Evolutionary conservation across 2,113 vertebrate genomes (phyloP).

Genomic region (Cercopithecus mona): DNA sequence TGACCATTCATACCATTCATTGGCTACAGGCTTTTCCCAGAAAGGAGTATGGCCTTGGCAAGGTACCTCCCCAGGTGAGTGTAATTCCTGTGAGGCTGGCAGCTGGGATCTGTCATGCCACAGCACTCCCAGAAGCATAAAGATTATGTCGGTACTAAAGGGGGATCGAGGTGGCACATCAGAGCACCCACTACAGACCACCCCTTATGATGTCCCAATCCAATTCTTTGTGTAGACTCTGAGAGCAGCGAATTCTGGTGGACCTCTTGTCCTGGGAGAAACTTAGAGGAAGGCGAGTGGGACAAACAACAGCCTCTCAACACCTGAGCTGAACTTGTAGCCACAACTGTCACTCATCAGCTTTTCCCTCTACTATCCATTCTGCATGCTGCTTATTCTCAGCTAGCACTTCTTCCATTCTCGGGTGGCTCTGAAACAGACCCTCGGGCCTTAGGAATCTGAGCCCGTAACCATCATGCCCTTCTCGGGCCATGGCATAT

Average conservation of each 20-base stretch:
- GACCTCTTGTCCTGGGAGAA: not conserved
- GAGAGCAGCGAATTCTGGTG: not conserved
- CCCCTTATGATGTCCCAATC: not conserved
- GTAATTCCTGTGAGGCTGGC: not conserved
- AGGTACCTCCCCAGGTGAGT: not conserved
- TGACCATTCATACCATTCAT: not conserved
- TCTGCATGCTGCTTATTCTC: not conserved
- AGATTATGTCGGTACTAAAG: not conserved
- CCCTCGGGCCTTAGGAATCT: not conserved
- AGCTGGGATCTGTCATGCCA: not conserved
- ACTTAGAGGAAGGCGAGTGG: not conserved
- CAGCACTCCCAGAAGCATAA: not conserved
- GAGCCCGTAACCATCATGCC: not conserved
- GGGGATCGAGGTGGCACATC: not conserved
- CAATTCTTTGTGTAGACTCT: not conserved
- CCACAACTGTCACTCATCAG: too few relatives aligned
- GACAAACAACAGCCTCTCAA: not conserved
- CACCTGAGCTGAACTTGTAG: not conserved
- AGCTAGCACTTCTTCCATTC: not conserved
- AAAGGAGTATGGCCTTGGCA: not conserved
- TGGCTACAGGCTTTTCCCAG: not conserved
- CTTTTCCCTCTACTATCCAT: not conserved
- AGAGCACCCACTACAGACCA: not conserved
- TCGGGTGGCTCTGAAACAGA: not conserved
- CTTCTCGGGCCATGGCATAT: not conserved